A percentile compares a stretch with the other conserved stretches of the same genome.
phyloP scores from a whole-genome alignment of 2,888 invertebrate species.

The Cremastinae sp. region DNA sequence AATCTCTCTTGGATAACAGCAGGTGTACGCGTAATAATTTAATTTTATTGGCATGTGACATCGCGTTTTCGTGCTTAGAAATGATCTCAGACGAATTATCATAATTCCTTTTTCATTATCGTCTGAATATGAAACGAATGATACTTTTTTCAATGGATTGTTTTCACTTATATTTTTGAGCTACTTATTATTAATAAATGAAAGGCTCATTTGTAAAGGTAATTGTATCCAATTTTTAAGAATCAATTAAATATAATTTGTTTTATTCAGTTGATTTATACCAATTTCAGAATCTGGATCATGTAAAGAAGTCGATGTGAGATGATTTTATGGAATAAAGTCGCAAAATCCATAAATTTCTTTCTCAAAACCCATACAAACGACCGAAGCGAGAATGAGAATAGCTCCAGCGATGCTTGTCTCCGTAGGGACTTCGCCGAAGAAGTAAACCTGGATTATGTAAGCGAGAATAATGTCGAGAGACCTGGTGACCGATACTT shows the following conservation, averaged over 20 bases:
- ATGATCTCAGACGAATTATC: conserved; percentile 36
- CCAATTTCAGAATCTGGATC: no score
- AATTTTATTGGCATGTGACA: conserved; percentile 19
- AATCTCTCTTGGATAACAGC: conserved; percentile 43
- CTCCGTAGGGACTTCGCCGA: conserved; percentile 79
- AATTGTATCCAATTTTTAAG: no score
- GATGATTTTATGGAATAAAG: conserved; percentile 72
- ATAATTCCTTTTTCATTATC: conserved; percentile 34
- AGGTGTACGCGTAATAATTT: conserved; percentile 37
- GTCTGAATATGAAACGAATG: not conserved
- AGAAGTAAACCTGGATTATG: conserved; percentile 79
- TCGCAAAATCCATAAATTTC: conserved; percentile 78
- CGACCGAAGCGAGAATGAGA: conserved; percentile 78
- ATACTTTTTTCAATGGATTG: not conserved
- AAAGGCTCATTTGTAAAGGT: no score
- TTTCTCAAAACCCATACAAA: conserved; percentile 80
- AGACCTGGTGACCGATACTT: conserved; percentile 81
- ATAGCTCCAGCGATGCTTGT: conserved; percentile 78
- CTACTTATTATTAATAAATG: no score
- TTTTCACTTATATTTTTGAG: no score
- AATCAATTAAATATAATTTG: no score
- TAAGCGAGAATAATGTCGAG: conserved; percentile 81
- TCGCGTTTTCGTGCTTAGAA: conserved; percentile 39
- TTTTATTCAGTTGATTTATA: no score
- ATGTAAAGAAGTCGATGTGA: not conserved